phyloP scores from a whole-genome alignment of 2,888 invertebrate genomes.

The Leptopilina syphax region DNA sequence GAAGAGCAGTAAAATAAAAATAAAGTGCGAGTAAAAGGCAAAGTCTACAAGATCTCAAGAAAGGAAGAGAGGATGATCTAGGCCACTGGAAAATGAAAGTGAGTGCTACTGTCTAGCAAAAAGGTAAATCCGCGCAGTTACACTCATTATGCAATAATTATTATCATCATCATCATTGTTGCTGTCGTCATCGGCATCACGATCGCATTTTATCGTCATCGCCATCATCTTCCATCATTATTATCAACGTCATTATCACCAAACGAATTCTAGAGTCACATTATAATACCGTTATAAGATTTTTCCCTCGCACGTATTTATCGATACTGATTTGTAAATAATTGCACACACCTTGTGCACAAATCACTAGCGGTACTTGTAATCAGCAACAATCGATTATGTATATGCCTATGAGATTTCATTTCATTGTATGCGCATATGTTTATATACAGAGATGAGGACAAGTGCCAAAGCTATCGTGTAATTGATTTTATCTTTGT shows the following conservation, averaged over 20 bases:
- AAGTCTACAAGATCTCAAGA: slow-evolving; percentile 55
- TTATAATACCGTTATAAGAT: slow-evolving; percentile 11
- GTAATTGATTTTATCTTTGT: slow-evolving; percentile 29
- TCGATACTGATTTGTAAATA: slow-evolving; percentile 49
- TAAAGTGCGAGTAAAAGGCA: slow-evolving; percentile 53
- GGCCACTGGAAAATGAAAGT: slow-evolving; percentile 75
- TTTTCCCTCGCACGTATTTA: slow-evolving; percentile 51
- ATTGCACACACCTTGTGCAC: slow-evolving; percentile 47
- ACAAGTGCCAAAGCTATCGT: slow-evolving; percentile 18
- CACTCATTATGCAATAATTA: slow-evolving; percentile 71
- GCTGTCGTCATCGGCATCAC: slow-evolving; percentile 56
- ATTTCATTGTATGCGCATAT: neutral
- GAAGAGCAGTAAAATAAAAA: too few species aligned
- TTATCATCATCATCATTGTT: slow-evolving; percentile 68
- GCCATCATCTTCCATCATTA: slow-evolving; percentile 40
- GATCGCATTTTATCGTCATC: slow-evolving; percentile 57
- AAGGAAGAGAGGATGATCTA: slow-evolving; percentile 73
- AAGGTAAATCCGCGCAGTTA: slow-evolving; percentile 57
- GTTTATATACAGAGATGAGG: neutral
- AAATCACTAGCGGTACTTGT: slow-evolving; percentile 10
- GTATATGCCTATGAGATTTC: neutral
- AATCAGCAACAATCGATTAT: neutral
- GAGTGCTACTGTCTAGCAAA: slow-evolving; percentile 64
- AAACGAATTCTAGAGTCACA: slow-evolving; percentile 49
- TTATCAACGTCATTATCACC: slow-evolving; percentile 33